Percentiles rank a stretch among this genome's conserved stretches.
Evolutionary conservation across 2,113 vertebrate species (phyloP).

Genomic region (Empidonax alnorum): DNA sequence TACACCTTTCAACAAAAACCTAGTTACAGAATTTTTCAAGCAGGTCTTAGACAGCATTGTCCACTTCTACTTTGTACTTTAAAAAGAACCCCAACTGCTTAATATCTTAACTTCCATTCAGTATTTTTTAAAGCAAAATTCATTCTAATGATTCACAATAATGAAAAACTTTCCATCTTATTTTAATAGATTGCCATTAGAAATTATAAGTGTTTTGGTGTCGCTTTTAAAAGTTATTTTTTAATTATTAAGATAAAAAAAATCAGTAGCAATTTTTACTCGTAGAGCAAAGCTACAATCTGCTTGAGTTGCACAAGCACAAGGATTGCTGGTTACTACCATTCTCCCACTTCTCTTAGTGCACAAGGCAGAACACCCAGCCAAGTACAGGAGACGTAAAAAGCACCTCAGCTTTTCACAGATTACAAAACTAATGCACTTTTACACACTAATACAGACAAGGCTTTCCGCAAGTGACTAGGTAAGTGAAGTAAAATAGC

Average conservation of each 20-base stretch:
- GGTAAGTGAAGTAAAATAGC: not conserved
- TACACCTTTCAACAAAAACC: not conserved
- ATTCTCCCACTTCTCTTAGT: not conserved
- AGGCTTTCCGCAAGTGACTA: not conserved
- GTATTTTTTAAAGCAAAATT: not conserved
- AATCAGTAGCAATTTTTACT: not conserved
- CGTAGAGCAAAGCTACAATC: not conserved
- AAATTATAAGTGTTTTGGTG: accelerated
- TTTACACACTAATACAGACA: not conserved
- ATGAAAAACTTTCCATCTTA: not conserved
- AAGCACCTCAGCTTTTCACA: not conserved
- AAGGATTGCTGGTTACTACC: not conserved
- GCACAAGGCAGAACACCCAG: not conserved
- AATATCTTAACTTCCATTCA: not conserved
- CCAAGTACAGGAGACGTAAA: not conserved
- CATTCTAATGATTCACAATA: not conserved
- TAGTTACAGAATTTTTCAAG: not conserved
- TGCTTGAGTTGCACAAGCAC: accelerated
- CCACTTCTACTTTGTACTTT: not conserved
- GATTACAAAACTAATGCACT: not conserved
- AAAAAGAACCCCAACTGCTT: not conserved
- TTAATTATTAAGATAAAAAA: not conserved
- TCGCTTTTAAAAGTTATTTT: not conserved
- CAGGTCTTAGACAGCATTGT: not conserved
- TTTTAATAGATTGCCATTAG: not conserved